Evolutionary conservation across 2,888 invertebrate genomes (phyloP).

Genomic region (Torymus aiolomorphi): DNA sequence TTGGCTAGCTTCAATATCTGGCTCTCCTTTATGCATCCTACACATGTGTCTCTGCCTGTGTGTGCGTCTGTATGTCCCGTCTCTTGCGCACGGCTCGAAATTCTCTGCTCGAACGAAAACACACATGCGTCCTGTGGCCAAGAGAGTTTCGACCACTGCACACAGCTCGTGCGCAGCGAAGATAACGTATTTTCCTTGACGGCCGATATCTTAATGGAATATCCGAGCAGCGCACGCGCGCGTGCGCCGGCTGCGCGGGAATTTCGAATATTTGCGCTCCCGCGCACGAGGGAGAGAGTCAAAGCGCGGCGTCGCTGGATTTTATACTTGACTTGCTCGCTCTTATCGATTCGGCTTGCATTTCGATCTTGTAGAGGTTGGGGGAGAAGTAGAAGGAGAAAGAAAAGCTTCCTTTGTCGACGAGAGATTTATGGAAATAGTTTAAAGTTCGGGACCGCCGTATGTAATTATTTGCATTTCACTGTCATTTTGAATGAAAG

Average conservation of each 20-base stretch:
- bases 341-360: slow-evolving; percentile 43
- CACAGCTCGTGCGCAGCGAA: slow-evolving; percentile 29
- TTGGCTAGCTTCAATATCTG: no score
- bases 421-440: slow-evolving; percentile 15
- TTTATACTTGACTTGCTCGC: neutral
- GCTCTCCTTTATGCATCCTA: no score
- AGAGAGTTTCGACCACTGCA: neutral
- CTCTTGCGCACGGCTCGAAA: neutral
- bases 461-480: no score
- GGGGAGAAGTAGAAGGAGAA: no score
- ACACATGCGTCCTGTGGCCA: neutral
- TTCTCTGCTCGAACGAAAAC: slow-evolving; percentile 9
- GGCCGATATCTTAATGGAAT: slow-evolving; percentile 54
- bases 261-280: slow-evolving; percentile 33
- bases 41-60: no score
- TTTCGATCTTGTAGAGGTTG: slow-evolving; percentile 17
- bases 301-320: no score
- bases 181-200: slow-evolving; percentile 43
- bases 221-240: slow-evolving; percentile 39
- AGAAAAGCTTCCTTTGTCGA: no score
- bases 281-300: neutral
- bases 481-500: no score
- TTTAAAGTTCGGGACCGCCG: neutral
- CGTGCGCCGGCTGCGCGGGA: slow-evolving; percentile 20
- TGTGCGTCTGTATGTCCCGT: neutral